Percentiles rank a stretch among this genome's conserved stretches.
These are phyloP conservation scores for Mesocentrotus franciscanus DNA, from an alignment of 53 echinoderm and acorn worm species.

Conservation along the genomic window DNA sequence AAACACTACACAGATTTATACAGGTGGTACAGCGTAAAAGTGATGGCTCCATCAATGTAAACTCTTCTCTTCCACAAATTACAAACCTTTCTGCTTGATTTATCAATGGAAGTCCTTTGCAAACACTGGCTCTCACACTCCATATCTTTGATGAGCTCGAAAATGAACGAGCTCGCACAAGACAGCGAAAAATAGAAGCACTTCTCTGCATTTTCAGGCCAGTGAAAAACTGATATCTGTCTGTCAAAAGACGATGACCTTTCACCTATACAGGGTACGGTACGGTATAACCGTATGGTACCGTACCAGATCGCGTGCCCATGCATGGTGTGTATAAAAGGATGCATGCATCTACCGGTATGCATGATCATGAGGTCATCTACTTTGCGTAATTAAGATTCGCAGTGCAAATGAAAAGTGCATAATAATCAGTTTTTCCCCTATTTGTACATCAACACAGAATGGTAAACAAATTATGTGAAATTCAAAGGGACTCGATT, in stretches of 20 bases:
- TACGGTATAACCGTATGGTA: no score
- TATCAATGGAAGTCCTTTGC: constrained; percentile 12
- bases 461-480: no score
- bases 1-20: constrained; percentile 1
- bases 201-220: constrained; percentile 54
- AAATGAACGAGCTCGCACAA: constrained; percentile 55
- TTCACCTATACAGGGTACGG: constrained; percentile 12
- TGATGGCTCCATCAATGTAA: not conserved
- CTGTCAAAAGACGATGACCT: not conserved
- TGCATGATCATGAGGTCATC: no score
- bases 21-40: not conserved
- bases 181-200: constrained; percentile 52
- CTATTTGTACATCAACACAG: no score
- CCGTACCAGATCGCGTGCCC: not conserved
- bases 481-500: no score
- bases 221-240: not conserved
- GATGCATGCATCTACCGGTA: not conserved
- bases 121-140: constrained; percentile 13
- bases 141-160: constrained; percentile 43
- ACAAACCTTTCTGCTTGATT: constrained; percentile 61
- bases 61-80: not conserved
- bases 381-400: no score
- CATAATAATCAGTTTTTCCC: no score
- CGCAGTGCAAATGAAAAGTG: no score
- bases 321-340: not conserved